A percentile compares a stretch with the other conserved stretches of the same genome.
phyloP scores from a whole-genome alignment of 2,888 invertebrate species.

The Hypolimnas misippus region DNA sequence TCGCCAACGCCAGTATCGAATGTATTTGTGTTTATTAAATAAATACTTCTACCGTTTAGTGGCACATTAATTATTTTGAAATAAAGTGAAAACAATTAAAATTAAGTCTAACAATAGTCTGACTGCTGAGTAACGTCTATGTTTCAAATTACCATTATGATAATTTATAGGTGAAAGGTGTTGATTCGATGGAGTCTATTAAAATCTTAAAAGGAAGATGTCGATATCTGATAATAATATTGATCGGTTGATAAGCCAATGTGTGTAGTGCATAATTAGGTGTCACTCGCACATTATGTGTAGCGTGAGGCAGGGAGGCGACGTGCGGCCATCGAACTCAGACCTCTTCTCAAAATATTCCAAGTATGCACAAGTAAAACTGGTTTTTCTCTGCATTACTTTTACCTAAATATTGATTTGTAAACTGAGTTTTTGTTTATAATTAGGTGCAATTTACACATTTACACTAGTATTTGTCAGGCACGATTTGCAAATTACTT shows the following conservation, averaged over 20 bases:
- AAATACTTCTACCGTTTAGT: slow-evolving; percentile 1
- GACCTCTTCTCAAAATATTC: slow-evolving; percentile 78
- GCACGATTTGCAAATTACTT: slow-evolving; percentile 21
- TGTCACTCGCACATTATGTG: slow-evolving; percentile 48
- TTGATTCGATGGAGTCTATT: slow-evolving; percentile 34
- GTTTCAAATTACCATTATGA: slow-evolving; percentile 19
- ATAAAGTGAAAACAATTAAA: neutral
- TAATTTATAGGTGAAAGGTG: slow-evolving; percentile 34
- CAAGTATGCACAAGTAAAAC: slow-evolving; percentile 83
- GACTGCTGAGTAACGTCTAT: neutral
- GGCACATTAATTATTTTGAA: neutral
- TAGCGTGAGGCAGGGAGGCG: slow-evolving; percentile 49
- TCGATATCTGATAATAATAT: slow-evolving; percentile 33
- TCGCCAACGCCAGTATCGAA: slow-evolving; percentile 15
- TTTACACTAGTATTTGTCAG: slow-evolving; percentile 8
- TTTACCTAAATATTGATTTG: slow-evolving; percentile 69
- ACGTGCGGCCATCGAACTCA: slow-evolving; percentile 76
- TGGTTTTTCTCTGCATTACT: slow-evolving; percentile 76
- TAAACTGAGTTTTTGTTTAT: slow-evolving; percentile 8
- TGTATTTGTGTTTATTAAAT: slow-evolving; percentile 25
- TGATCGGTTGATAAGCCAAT: slow-evolving; percentile 40
- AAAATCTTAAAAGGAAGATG: slow-evolving; percentile 30
- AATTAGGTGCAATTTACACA: neutral
- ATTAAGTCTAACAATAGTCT: neutral
- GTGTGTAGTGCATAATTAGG: slow-evolving; percentile 48